Percentiles rank a stretch among this genome's conserved stretches.
These are phyloP conservation scores for Labia minor DNA, from an alignment of 2,888 invertebrate species.

Conservation along the genomic window DNA sequence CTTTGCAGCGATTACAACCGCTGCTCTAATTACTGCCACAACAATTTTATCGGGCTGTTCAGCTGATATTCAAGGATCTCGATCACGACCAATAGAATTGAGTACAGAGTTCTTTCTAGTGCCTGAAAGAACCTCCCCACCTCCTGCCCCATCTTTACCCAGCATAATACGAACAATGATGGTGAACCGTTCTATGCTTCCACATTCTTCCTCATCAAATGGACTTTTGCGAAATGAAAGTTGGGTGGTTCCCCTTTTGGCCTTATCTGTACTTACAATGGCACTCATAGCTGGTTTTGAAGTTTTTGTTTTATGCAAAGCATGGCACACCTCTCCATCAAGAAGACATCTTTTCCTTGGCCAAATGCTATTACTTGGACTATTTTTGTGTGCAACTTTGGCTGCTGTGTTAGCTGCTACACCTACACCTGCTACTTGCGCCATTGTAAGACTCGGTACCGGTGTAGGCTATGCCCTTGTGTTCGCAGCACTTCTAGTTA, in stretches of 20 bases:
- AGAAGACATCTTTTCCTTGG: conserved; percentile 77
- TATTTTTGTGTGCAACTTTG: conserved; percentile 69
- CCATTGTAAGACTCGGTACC: conserved; percentile 67
- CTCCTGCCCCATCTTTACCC: background rate
- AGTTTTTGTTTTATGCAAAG: conserved; percentile 73
- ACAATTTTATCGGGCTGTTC: background rate
- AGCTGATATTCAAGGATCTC: too few species aligned
- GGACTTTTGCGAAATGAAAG: conserved; percentile 55
- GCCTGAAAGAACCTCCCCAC: conserved; percentile 44
- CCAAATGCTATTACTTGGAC: conserved; percentile 72
- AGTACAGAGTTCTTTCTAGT: conserved; percentile 76
- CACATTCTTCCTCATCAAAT: background rate
- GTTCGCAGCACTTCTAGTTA: conserved; percentile 83
- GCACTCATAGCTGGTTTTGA: conserved; percentile 77
- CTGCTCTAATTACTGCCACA: too few species aligned
- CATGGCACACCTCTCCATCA: conserved; percentile 71
- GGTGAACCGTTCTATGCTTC: background rate
- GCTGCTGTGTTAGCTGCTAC: conserved; percentile 67
- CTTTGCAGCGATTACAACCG: too few species aligned
- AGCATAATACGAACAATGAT: background rate
- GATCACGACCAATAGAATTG: conserved; percentile 54
- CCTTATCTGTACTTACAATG: conserved; percentile 74
- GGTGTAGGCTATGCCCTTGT: conserved; percentile 72
- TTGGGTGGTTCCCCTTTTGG: conserved; percentile 84
- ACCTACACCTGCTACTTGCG: conserved; percentile 69